phyloP scores from a whole-genome alignment of 2,888 invertebrate species.

The Agrilus cyanescens region DNA sequence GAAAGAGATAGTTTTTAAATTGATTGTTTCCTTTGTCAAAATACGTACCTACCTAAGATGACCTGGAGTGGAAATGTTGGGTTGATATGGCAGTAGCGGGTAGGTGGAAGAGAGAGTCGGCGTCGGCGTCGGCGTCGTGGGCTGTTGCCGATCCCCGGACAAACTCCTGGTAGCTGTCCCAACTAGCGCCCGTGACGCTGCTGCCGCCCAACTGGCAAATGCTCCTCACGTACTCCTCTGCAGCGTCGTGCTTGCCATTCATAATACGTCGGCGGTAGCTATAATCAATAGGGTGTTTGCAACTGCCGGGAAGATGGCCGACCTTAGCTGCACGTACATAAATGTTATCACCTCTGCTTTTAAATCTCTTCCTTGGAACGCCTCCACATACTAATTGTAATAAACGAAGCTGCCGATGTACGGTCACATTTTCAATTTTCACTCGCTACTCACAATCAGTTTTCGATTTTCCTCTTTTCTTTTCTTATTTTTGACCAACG shows the following conservation, averaged over 20 bases:
- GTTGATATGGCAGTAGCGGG: constrained; percentile 27
- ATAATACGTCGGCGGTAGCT: constrained; percentile 36
- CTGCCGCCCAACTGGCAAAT: constrained; percentile 30
- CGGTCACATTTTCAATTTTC: constrained; percentile 3
- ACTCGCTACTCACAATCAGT: background rate
- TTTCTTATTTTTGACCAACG: too few relatives aligned
- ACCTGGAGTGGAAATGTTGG: too few relatives aligned
- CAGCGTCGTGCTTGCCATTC: constrained; percentile 49
- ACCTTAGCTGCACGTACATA: constrained; percentile 29
- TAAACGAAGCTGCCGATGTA: constrained; percentile 6
- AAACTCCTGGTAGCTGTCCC: constrained; percentile 34
- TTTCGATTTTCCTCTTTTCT: background rate
- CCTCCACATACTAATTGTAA: constrained; percentile 21
- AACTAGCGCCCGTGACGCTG: constrained; percentile 27
- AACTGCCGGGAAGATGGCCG: constrained; percentile 36
- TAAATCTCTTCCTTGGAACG: constrained; percentile 19
- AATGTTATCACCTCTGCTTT: constrained; percentile 32
- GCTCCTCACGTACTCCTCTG: constrained; percentile 48
- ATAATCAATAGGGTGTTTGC: constrained; percentile 43
- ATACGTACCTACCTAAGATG: too few relatives aligned
- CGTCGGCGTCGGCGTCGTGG: constrained; percentile 16
- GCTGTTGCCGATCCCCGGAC: constrained; percentile 36
- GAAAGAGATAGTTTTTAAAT: too few relatives aligned
- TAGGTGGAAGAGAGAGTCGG: constrained; percentile 33
- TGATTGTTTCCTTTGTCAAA: too few relatives aligned